These are phyloP conservation scores for Pluvialis apricaria DNA, from an alignment of 2,113 vertebrate genomes.

Conservation along the genomic window DNA sequence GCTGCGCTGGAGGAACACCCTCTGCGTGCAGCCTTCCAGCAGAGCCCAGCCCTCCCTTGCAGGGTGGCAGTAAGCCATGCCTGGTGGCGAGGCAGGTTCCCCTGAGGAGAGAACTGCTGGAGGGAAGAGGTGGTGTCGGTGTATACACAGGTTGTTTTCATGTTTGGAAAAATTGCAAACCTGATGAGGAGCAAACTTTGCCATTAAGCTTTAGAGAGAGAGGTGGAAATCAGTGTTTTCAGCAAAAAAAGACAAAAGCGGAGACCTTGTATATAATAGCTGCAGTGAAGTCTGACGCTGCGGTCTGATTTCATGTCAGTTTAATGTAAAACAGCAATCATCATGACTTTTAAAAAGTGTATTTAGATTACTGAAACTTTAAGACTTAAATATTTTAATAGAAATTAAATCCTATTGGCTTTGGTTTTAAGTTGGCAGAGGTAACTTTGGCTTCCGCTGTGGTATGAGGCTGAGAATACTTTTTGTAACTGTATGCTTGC, in stretches of 20 bases:
- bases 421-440: conserved; percentile 62
- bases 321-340: conserved; percentile 32
- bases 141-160: background rate
- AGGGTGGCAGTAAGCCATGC: background rate
- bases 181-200: background rate
- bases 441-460: conserved; percentile 51
- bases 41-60: background rate
- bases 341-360: conserved; percentile 37
- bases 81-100: background rate
- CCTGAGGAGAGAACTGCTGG: background rate
- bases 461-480: conserved; percentile 34
- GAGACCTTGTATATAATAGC: conserved; percentile 50
- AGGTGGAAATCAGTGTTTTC: conserved; percentile 38
- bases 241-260: background rate
- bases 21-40: background rate
- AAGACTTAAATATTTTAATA: conserved; percentile 65
- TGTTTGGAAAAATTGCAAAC: background rate
- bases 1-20: background rate
- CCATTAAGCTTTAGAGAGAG: background rate
- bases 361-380: conserved; percentile 58
- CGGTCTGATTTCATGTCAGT: conserved; percentile 35
- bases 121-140: background rate
- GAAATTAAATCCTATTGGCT: conserved; percentile 48
- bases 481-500: conserved; percentile 35
- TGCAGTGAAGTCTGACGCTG: conserved; percentile 39